Base-by-base conservation (phyloP, 2,888 invertebrate genomes). In the Hipparchia semele region DNA sequence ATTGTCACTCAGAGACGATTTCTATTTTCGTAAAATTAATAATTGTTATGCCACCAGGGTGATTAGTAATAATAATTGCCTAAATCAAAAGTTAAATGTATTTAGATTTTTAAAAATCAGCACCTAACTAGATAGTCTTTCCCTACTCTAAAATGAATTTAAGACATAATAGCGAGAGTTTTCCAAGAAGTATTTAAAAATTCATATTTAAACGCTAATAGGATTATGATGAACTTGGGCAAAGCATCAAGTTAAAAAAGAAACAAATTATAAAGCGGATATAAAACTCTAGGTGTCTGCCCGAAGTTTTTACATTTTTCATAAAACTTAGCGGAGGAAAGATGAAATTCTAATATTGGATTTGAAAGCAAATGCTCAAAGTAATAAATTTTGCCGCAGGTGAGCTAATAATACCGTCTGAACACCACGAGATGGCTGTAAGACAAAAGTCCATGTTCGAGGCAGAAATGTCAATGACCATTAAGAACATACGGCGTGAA, bases 331-430 rank as follows among this genome's bases (percentile, higher is more conserved):
- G 81, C 83, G 84, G 82, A 79, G 84, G 86, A 85, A 85, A 90
- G 87, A 90, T 91, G 90, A 92, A 91, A 91, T 91, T 90, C 88
- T 92, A 91, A 92, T 92, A 92, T 93, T 92, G 89, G 90, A 92
- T 93, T 90, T 90, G 84, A 90, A 89, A 89, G 87, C 87, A 87
- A 90, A 87, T 87, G 87, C 88, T 89, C 87, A 86, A 84, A 86
- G 87, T 85, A 86, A 89, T 89, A 90, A 89, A 88, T 89, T 88
- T 82, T 87, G 87, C 80, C 83, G 70, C 95, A 96, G 96, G 96
- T 93, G 96, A 96, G 84, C 96, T 98, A 96, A 96, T 98, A 86
- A 97, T 98, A 83, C 96, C 97, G n/a, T 97, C 97, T 79, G 94
- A 95, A 75, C 97, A 97, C 86, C 97, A 97, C 90, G 96, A 97